Base-by-base conservation (phyloP, 2,113 vertebrate genomes). In the Odocoileus virginianus region DNA sequence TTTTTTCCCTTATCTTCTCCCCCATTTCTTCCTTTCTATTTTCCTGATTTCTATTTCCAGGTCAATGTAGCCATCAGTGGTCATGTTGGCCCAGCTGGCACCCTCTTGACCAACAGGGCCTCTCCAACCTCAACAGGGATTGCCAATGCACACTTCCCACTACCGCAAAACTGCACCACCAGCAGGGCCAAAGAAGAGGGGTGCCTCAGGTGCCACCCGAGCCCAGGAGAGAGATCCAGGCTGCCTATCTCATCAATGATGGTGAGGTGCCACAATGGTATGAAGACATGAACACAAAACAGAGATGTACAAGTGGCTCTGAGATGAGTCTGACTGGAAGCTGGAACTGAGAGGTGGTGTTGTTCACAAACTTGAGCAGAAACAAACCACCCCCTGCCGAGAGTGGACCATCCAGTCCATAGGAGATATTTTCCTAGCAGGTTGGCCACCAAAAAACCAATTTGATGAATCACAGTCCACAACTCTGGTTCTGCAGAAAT, bases 41-140 rank as follows among this genome's bases (percentile, higher is more conserved):
- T 76, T 23, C n/a, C 55, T 30, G 21, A 45, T 86, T 95, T 76
- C 43, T 89, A 25, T 87, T 92, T 96, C 60, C 83, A 91, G 89
- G 3, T 81, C 82, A 79, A 21, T 7, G 17, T 43, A n/a, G 61
- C 79, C 43, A 3, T 84, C 36, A 6, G 57, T 47, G 33, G 67
- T 50, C 45, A 82, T 21, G 11, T 40, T 61, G 90, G 9, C 36
- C 36, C 67, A 57, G 6, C 10, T 40, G 71, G 40, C n/a, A 81
- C 74, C 14, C 54, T 67, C 47, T 89, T 58, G 74, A 94, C n/a
- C 55, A 58, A 23, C 0, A 79, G 28, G n/a, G 16, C n/a, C 25
- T 89, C 79, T 16, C 43, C 9, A 10, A 28, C 10, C 16, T 23
- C 11, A 30, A 30, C 30, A 93, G 88, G 96, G 87, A 82, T 15